These are phyloP conservation scores for Helostoma temminkii DNA, from an alignment of 2,797 vertebrate species.

Conservation along the genomic window DNA sequence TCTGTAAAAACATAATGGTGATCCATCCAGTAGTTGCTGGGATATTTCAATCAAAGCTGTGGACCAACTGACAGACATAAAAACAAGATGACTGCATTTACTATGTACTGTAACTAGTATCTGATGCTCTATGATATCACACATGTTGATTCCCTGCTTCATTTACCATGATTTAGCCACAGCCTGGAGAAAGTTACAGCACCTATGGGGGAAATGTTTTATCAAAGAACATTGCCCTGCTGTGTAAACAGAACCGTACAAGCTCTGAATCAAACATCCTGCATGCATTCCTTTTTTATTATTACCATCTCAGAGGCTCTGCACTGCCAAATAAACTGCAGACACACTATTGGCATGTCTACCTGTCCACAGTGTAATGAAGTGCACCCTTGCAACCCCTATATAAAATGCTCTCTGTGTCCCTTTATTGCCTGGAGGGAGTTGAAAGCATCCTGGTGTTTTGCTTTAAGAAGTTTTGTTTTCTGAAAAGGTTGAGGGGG, in stretches of 20 bases:
- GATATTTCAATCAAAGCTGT: not conserved
- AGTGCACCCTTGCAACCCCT: conserved; percentile 74
- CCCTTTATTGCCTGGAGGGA: conserved; percentile 73
- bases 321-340: conserved; percentile 72
- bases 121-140: conserved; percentile 17
- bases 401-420: conserved; percentile 72
- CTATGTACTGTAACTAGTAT: conserved; percentile 24
- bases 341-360: conserved; percentile 65
- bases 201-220: conserved; percentile 41
- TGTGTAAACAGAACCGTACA: conserved; percentile 61
- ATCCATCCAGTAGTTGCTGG: not conserved
- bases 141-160: conserved; percentile 21
- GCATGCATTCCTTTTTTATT: conserved; percentile 60
- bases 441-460: conserved; percentile 68
- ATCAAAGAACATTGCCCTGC: conserved; percentile 32
- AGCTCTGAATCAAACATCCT: conserved; percentile 68
- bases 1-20: not conserved
- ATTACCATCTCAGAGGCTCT: conserved; percentile 49
- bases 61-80: not conserved
- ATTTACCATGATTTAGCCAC: conserved; percentile 35
- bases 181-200: conserved; percentile 22
- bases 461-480: conserved; percentile 66
- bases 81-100: conserved; percentile 4
- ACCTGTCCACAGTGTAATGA: conserved; percentile 74
- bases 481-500: conserved; percentile 42